Percentiles rank a stretch among this genome's conserved stretches.
phyloP scores from a whole-genome alignment of 2,888 invertebrate genomes.

The Polyommatus iphigenia region DNA sequence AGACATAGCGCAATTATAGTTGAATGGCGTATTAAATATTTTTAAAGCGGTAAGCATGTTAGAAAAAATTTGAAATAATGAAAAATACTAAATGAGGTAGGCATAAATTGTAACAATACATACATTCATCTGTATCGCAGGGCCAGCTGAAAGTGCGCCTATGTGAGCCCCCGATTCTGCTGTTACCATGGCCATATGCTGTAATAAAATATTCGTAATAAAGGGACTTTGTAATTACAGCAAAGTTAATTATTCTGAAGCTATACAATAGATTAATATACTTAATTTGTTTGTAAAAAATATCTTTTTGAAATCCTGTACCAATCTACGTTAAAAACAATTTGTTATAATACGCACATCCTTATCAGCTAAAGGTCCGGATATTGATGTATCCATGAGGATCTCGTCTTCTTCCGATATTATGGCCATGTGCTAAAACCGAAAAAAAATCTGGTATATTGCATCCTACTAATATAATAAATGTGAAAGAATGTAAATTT shows the following conservation, averaged over 20 bases:
- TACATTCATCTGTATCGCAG: constrained; percentile 8
- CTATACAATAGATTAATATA: constrained; percentile 5
- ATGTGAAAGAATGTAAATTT: not conserved
- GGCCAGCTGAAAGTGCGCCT: constrained; percentile 8
- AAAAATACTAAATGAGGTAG: constrained; percentile 8
- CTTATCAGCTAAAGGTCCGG: constrained; percentile 8
- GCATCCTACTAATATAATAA: not conserved
- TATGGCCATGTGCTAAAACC: constrained; percentile 8
- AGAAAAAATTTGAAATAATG: constrained; percentile 5
- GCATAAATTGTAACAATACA: constrained; percentile 8
- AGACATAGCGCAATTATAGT: constrained; percentile 6
- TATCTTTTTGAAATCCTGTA: constrained; percentile 8
- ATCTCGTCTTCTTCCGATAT: constrained; percentile 8
- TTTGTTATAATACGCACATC: constrained; percentile 8
- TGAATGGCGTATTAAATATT: not conserved
- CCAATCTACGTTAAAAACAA: constrained; percentile 8
- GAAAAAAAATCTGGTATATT: constrained; percentile 8
- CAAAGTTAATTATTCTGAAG: constrained; percentile 8
- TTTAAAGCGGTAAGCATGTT: constrained; percentile 1
- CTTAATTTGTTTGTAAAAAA: constrained; percentile 8
- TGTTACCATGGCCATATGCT: constrained; percentile 8
- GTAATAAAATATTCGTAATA: constrained; percentile 8
- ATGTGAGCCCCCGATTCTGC: constrained; percentile 8
- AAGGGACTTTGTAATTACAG: constrained; percentile 8
- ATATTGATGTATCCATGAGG: constrained; percentile 8